Evolutionary conservation across 1,140 invertebrate genomes (phyloP), one percentile per base, ranked within the genome.

Genomic region (Eupristina koningsbergeri): DNA sequence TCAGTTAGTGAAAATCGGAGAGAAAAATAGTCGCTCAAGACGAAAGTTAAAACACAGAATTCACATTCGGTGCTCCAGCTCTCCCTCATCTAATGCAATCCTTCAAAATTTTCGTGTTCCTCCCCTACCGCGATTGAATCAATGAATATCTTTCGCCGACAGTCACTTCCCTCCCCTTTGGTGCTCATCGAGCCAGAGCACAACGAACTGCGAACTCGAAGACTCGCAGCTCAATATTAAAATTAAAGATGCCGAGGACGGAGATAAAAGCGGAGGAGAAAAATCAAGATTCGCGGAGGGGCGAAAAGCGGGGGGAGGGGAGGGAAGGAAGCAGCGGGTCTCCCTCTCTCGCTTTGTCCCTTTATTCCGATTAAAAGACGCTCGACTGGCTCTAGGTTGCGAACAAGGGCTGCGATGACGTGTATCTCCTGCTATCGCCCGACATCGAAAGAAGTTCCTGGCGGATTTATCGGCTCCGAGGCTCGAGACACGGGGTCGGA

Each of bases 391-490:
- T 77, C 22, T 64, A 2, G 50, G 29, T 17, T 61, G 71, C 71
- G 50, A 81, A 63, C 69, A 81, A 81, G 71, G 50, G 79, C 36
- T 29, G 45, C 50, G 7, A 15, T 22, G 7, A 41, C n/a, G 6
- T 26, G 15, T 71, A 31, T 50, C 47, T 22, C 13, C 69, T 45
- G 50, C 45, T 81, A 74, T 63, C 80, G 50, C 34, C 53, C 63
- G 6, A 53, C 47, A 80, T 53, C 78, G 47, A 50, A 39, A 74
- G 50, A 47, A 81, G 80, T 74, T 74, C 36, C 80, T 81, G 73
- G 9, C 47, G 80, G 69, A 81, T 73, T 81, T 81, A 81, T 81
- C 80, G 67, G 67, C 22, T 31, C 53, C 75, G 53, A 74, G 39
- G 36, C 73, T 26, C 63, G 29, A 78, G 26, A 64, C 34, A 41